Evolutionary conservation across 2,888 invertebrate species (phyloP).

Genomic region (Xestia xanthographa): DNA sequence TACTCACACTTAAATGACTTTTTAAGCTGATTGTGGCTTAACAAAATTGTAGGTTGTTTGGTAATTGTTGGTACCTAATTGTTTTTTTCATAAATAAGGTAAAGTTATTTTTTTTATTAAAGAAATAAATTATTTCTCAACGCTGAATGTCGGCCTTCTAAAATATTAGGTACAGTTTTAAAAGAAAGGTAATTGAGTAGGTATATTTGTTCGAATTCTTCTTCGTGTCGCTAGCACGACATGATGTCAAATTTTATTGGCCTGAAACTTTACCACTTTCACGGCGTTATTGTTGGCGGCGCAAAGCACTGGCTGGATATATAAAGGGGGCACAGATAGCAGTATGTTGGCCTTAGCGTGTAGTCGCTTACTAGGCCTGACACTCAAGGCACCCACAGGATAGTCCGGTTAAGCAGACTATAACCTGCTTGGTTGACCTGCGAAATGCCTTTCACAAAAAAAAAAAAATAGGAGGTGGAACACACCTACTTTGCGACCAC

Average conservation of each 20-base stretch:
- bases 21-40: conserved; percentile 19
- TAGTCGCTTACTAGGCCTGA: no score
- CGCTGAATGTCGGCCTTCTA: not conserved
- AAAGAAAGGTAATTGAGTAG: not conserved
- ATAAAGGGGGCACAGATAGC: not conserved
- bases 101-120: conserved; percentile 25
- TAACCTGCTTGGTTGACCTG: no score
- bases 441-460: no score
- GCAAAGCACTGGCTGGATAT: not conserved
- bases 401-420: no score
- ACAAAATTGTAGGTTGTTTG: conserved; percentile 4
- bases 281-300: not conserved
- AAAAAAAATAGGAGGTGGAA: no score
- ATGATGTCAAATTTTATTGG: not conserved
- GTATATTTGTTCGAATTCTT: not conserved
- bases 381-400: no score
- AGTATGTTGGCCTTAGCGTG: no score
- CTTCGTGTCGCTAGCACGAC: not conserved
- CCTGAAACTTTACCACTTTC: no score
- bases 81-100: not conserved
- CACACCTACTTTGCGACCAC: no score
- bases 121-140: not conserved
- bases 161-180: not conserved
- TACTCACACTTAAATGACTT: conserved; percentile 1
- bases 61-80: no score